These are phyloP conservation scores for Macquaria australasica DNA, from an alignment of 2,113 vertebrate genomes.

Conservation along the genomic window DNA sequence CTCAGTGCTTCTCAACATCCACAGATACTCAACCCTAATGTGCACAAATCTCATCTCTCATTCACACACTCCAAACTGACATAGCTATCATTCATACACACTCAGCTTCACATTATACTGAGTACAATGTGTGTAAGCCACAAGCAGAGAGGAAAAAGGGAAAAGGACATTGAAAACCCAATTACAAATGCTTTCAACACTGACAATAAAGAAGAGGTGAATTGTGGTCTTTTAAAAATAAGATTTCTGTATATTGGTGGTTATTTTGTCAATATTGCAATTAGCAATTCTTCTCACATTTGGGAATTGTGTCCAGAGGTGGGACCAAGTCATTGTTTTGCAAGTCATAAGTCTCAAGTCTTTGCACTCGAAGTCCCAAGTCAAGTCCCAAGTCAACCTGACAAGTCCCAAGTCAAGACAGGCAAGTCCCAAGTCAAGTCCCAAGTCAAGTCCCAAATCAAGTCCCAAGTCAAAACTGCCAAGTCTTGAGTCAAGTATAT, in stretches of 20 bases:
- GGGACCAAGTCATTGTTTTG: not conserved
- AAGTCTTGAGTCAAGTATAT: too few species aligned
- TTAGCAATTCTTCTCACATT: not conserved
- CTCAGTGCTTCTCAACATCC: conserved; percentile 46
- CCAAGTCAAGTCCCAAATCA: too few species aligned
- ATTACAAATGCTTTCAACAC: conserved; percentile 1
- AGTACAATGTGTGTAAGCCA: conserved; percentile 14
- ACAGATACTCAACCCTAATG: conserved; percentile 50
- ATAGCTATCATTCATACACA: conserved; percentile 46
- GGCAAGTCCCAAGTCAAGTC: too few species aligned
- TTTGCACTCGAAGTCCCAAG: too few species aligned
- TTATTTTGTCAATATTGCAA: not conserved
- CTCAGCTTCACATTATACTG: conserved; percentile 29
- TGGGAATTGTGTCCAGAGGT: not conserved
- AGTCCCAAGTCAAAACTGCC: too few species aligned
- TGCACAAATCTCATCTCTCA: conserved; percentile 42
- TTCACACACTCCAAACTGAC: conserved; percentile 52
- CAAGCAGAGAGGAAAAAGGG: not conserved
- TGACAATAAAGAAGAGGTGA: not conserved
- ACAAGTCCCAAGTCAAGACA: too few species aligned
- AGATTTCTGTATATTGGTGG: not conserved
- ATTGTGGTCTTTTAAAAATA: not conserved
- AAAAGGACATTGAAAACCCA: not conserved
- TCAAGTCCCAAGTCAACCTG: too few species aligned
- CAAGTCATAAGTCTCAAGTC: too few species aligned